Conservation (phyloP, 2,113 vertebrate species). For the Albula glossodonta region DNA sequence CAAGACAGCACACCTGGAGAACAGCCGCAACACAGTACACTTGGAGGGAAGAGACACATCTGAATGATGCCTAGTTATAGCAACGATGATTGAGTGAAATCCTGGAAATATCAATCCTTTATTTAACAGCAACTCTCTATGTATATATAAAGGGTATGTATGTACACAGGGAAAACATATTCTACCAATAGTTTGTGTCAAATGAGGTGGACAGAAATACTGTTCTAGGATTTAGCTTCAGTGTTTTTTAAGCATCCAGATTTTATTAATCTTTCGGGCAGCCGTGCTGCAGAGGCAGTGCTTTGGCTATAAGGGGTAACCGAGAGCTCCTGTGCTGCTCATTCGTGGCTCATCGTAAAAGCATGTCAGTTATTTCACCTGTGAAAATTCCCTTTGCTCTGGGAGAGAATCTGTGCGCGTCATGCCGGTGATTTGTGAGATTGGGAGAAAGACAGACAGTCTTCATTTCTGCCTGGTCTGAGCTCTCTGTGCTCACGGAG, state of each 20-base stretch:
- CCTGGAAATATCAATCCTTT: background rate
- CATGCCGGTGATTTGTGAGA: background rate
- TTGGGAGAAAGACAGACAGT: background rate
- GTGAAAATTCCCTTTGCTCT: background rate
- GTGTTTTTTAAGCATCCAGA: too few species aligned
- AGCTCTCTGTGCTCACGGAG: background rate
- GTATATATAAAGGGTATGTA: too few species aligned
- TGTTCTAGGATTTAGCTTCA: too few species aligned
- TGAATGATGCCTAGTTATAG: background rate
- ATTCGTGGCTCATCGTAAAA: background rate
- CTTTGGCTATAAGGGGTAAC: too few species aligned
- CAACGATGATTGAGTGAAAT: background rate
- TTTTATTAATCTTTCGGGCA: too few species aligned
- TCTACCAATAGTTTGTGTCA: background rate
- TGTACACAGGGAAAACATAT: background rate
- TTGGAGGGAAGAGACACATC: background rate
- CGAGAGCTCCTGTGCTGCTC: background rate
- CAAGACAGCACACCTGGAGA: too few species aligned
- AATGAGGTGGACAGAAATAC: background rate
- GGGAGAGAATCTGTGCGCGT: too few species aligned
- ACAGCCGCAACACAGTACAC: background rate
- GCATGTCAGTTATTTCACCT: background rate
- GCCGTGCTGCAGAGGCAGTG: too few species aligned
- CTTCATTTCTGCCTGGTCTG: background rate
- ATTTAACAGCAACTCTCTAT: background rate